Evolutionary conservation across 2,113 vertebrate species (phyloP).

Genomic region (Chroicocephalus ridibundus): DNA sequence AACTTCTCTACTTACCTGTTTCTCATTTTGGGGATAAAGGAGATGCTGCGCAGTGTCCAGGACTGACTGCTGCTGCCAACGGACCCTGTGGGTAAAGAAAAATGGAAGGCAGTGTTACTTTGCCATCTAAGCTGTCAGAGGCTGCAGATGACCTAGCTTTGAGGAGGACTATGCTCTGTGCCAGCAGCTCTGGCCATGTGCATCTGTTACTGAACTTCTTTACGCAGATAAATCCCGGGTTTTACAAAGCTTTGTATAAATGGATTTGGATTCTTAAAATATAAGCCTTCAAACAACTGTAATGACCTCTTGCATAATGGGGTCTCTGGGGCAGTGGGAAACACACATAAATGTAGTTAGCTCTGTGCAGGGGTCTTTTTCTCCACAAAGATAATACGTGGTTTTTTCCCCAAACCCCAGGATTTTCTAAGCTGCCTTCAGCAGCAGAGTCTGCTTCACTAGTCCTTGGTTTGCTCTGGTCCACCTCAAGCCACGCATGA

Average conservation of each 20-base stretch:
- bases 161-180: not conserved
- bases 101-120: not conserved
- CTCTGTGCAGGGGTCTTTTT: not conserved
- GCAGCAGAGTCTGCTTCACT: not conserved
- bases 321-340: not conserved
- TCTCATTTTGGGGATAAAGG: slow-evolving; percentile 62
- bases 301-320: not conserved
- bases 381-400: not conserved
- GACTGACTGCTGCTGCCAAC: slow-evolving; percentile 27
- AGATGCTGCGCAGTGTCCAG: slow-evolving; percentile 44
- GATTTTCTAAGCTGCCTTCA: not conserved
- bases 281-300: slow-evolving; percentile 27
- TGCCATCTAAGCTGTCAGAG: not conserved
- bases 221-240: not conserved
- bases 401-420: not conserved
- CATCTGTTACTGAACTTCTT: slow-evolving; percentile 40
- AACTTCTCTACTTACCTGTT: slow-evolving; percentile 61
- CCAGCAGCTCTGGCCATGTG: not conserved
- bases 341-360: not conserved
- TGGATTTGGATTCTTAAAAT: slow-evolving; percentile 46
- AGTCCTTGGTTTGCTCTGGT: not conserved
- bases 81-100: slow-evolving; percentile 39
- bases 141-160: not conserved
- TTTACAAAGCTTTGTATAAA: slow-evolving; percentile 54
- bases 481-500: not conserved